Evolutionary conservation across 2,888 invertebrate species (phyloP).

Genomic region (Acrobasis repandana): DNA sequence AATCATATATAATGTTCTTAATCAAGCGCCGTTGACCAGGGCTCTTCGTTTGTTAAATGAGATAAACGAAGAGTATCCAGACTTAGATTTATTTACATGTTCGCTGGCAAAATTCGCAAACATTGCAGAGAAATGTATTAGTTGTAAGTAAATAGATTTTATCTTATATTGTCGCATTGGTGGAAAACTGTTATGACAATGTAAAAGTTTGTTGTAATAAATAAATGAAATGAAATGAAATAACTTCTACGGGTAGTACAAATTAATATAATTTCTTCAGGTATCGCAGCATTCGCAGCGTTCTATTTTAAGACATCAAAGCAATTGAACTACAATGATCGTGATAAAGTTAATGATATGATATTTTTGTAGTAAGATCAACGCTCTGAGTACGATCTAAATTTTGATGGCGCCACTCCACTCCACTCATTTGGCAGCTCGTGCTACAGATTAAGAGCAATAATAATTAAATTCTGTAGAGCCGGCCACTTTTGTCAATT

Average conservation of each 20-base stretch:
- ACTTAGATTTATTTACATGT: too few relatives aligned
- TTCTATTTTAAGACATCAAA: neutral
- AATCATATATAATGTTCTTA: too few relatives aligned
- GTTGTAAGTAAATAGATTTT: too few relatives aligned
- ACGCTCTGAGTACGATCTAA: neutral
- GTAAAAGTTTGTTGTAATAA: too few relatives aligned
- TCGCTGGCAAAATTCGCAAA: too few relatives aligned
- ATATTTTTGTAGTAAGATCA: neutral
- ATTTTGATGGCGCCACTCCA: conserved; percentile 4
- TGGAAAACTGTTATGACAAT: too few relatives aligned
- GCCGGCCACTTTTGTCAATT: neutral
- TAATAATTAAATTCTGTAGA: neutral
- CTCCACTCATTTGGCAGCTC: conserved; percentile 1
- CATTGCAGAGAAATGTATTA: too few relatives aligned
- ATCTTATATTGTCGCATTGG: too few relatives aligned
- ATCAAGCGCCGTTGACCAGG: too few relatives aligned
- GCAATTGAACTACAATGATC: neutral
- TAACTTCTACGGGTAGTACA: neutral
- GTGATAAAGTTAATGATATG: neutral
- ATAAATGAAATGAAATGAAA: too few relatives aligned
- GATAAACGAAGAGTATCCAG: too few relatives aligned
- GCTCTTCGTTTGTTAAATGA: too few relatives aligned
- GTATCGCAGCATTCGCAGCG: neutral
- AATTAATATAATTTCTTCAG: neutral
- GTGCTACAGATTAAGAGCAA: neutral